Evolutionary conservation across 1,140 invertebrate species (phyloP), one percentile per base, ranked within the genome.

Genomic region (Heliconius hermathena): DNA sequence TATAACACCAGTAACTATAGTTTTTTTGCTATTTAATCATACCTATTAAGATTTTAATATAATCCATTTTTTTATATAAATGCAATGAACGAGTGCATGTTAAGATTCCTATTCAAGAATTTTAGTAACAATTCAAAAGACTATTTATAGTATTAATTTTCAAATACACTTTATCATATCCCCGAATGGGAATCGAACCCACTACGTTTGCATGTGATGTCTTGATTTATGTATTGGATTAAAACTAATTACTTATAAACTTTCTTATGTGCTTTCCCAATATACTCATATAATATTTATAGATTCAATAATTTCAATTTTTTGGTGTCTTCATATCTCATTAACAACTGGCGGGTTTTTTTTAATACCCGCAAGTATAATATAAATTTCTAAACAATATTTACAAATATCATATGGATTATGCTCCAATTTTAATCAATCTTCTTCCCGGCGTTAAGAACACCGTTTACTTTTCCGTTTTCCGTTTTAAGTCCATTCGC

Each of bases 401-500:
- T 66, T 66, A 66, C 60, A 66, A 26, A 66, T 66, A 66, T 66
- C 11, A 66, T 22, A 22, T 3, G 29, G 4, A 66, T 66, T 29
- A 66, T 66, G 8, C 20, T n/a, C n/a, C 20, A 60, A 26, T 41
- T 33, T 84, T 81, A 84, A 71, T 84, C 77, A 18, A 81, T 73
- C 76, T 84, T 84, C 49, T 82, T 84, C 36, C 78, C 79, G 22
- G 74, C 60, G 33, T 77, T 72, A 33, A 72, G 49, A n/a, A 80
- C 26, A 71, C 79, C 49, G 8, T 80, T 77, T 22, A 73, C 49
- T 79, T 81, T 76, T 73, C 74, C 22, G 33, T 79, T 70, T 74
- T 81, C 74, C 1, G 60, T 70, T 84, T 82, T 85, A 49, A 75
- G 66, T 3, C 78, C 83, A 73, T 85, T 84, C 36, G 54, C 71